A percentile compares a stretch with the other conserved stretches of the same genome.
phyloP scores from a whole-genome alignment of 2,113 vertebrate genomes.

The Eptesicus fuscus region DNA sequence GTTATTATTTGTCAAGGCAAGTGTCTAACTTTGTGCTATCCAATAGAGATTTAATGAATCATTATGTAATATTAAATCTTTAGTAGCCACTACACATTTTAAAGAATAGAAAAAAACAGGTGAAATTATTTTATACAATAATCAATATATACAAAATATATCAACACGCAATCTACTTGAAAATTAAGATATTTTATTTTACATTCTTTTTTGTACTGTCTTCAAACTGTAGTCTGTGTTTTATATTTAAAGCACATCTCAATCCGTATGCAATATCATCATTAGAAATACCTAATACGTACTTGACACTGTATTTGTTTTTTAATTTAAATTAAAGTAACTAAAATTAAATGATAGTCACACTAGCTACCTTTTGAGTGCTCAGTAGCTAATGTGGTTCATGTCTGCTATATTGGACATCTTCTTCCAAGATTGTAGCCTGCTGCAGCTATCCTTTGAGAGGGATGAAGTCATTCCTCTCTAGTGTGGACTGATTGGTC shows the following conservation, averaged over 20 bases:
- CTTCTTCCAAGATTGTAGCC: background rate
- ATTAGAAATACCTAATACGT: background rate
- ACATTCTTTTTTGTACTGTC: background rate
- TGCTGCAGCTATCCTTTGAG: background rate
- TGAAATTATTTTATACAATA: background rate
- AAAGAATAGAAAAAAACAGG: background rate
- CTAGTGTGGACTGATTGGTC: background rate
- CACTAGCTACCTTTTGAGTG: background rate
- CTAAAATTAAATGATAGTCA: background rate
- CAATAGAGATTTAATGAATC: background rate
- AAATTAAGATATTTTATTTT: background rate
- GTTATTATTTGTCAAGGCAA: conserved; percentile 90
- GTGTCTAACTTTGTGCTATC: conserved; percentile 50
- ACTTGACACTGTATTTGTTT: background rate
- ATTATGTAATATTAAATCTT: background rate
- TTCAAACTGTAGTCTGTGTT: background rate
- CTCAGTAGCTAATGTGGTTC: background rate
- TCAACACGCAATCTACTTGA: background rate
- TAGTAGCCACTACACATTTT: conserved; percentile 21
- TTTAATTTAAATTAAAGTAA: background rate
- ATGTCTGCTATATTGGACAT: background rate
- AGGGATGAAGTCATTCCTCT: background rate
- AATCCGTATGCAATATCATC: background rate
- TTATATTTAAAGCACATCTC: background rate
- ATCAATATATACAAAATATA: background rate